Conservation (phyloP, 2,888 invertebrate genomes). For the Melangyna quadrimaculata region DNA sequence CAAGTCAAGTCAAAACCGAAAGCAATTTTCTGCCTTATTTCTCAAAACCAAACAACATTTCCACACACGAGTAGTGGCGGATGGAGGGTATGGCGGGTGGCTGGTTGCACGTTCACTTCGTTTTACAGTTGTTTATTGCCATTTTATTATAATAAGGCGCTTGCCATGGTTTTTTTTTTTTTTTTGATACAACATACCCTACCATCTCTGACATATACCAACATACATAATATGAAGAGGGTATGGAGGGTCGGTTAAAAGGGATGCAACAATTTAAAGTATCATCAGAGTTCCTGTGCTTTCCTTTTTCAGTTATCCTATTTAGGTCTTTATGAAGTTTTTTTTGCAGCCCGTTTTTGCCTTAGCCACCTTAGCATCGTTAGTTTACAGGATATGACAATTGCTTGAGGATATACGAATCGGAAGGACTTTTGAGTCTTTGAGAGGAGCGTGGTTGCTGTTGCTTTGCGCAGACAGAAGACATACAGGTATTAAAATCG, state of each 20-base stretch:
- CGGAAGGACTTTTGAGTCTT: constrained; percentile 45
- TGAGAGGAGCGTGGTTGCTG: neutral
- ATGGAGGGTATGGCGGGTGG: neutral
- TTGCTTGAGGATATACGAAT: constrained; percentile 61
- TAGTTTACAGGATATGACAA: constrained; percentile 61
- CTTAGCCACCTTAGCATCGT: constrained; percentile 36
- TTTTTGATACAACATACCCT: neutral
- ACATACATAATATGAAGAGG: neutral
- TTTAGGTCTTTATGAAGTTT: neutral
- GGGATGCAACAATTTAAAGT: constrained; percentile 26
- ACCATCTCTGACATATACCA: neutral
- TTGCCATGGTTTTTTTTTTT: constrained; percentile 31
- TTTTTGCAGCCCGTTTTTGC: neutral
- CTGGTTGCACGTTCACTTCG: constrained; percentile 3
- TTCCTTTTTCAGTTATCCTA: neutral
- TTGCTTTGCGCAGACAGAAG: neutral
- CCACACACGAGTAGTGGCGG: neutral
- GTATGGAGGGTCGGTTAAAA: neutral
- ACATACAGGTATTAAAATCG: constrained; percentile 22
- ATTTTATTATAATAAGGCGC: constrained; percentile 57
- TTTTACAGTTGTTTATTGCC: constrained; percentile 47
- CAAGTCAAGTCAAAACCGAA: constrained; percentile 18
- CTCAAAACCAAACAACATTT: constrained; percentile 34
- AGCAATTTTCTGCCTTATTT: constrained; percentile 37
- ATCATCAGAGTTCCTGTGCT: neutral